Percentiles rank a stretch among this genome's conserved stretches.
Evolutionary conservation across 1,140 invertebrate species (phyloP).

Genomic region (Caerostris darwini): DNA sequence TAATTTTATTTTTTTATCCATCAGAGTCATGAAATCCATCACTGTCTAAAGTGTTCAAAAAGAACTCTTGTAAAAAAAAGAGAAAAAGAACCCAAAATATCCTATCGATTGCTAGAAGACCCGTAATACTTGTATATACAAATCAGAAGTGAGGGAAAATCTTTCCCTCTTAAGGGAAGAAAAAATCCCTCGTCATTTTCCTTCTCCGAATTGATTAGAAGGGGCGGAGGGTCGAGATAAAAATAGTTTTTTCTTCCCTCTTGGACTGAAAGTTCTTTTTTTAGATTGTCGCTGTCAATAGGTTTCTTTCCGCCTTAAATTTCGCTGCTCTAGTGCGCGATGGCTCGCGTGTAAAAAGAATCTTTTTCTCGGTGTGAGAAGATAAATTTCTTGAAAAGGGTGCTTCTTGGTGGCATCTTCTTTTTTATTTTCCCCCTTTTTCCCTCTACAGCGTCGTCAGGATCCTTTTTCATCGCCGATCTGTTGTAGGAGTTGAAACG

Average conservation of each 20-base stretch:
- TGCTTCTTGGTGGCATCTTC: conserved; percentile 10
- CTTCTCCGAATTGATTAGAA: conserved; percentile 58
- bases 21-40: conserved; percentile 27
- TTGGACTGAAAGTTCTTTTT: neutral
- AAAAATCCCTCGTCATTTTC: conserved; percentile 59
- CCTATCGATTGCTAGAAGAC: conserved; percentile 9
- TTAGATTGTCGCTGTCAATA: conserved; percentile 31
- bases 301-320: conserved; percentile 27
- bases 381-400: conserved; percentile 45
- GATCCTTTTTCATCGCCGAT: conserved; percentile 24
- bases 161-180: neutral
- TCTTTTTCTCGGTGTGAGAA: conserved; percentile 24
- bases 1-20: neutral
- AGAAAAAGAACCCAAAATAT: neutral
- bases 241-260: conserved; percentile 14
- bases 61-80: neutral
- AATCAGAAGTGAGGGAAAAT: conserved; percentile 22
- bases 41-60: neutral
- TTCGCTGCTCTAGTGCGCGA: neutral
- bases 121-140: conserved; percentile 21
- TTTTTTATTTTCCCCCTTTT: neutral
- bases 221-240: conserved; percentile 49
- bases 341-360: neutral
- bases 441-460: neutral
- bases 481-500: neutral